phyloP scores from a whole-genome alignment of 2,797 vertebrate species.

The Hemibagrus guttatus region DNA sequence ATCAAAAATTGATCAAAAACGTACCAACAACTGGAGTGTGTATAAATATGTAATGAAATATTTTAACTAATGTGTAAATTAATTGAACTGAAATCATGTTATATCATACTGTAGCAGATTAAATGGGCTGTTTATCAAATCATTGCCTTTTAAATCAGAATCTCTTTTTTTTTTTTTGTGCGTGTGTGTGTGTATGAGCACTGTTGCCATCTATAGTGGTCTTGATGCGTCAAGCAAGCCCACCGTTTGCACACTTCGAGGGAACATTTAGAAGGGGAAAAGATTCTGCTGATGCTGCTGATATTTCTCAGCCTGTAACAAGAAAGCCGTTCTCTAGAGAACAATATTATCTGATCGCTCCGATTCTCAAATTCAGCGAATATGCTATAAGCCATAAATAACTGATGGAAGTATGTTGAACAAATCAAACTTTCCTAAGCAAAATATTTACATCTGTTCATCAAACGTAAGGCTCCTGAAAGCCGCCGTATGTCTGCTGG shows the following conservation, averaged over 20 bases:
- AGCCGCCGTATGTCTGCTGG: neutral
- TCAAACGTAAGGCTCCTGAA: constrained; percentile 7
- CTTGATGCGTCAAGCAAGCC: neutral
- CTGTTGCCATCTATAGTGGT: constrained; percentile 18
- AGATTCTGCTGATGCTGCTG: neutral
- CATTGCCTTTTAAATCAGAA: neutral
- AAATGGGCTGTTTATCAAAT: neutral
- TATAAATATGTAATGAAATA: neutral
- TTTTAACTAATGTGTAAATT: neutral
- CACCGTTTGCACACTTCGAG: neutral
- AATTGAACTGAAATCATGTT: no score
- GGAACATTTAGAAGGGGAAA: neutral
- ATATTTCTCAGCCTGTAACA: neutral
- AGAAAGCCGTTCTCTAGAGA: neutral
- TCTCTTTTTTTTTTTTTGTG: no score
- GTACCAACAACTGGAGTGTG: neutral
- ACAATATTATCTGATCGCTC: neutral
- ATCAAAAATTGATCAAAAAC: neutral
- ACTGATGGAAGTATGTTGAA: neutral
- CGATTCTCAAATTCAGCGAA: neutral
- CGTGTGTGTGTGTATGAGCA: neutral
- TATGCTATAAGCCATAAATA: neutral
- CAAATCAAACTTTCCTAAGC: constrained; percentile 20
- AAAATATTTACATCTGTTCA: constrained; percentile 41
- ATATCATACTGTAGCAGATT: neutral